Evolutionary conservation across 2,797 vertebrate species (phyloP).

Genomic region (Kryptopterus vitreolus): DNA sequence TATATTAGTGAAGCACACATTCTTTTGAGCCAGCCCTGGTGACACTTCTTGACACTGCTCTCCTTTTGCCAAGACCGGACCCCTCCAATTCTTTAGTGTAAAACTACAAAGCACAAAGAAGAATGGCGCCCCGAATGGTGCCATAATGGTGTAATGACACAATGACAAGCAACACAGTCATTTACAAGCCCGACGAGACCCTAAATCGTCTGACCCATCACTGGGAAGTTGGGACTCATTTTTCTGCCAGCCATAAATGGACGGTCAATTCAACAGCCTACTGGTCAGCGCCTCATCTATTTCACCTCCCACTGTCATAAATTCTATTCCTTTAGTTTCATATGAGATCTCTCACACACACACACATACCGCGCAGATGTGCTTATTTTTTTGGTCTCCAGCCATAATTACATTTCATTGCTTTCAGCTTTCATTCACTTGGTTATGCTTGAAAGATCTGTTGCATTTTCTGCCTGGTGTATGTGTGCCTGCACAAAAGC

Average conservation of each 20-base stretch:
- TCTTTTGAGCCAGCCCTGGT: background rate
- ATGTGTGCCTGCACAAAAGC: constrained; percentile 46
- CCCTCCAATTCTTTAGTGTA: constrained; percentile 45
- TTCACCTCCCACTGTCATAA: constrained; percentile 62
- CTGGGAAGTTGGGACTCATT: constrained; percentile 67
- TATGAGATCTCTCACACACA: constrained; percentile 26
- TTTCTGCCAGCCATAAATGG: constrained; percentile 69
- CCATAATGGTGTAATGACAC: constrained; percentile 69
- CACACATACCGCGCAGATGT: constrained; percentile 42
- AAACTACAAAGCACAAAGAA: constrained; percentile 43
- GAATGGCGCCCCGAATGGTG: constrained; percentile 43
- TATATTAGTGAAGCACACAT: constrained; percentile 32
- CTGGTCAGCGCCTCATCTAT: constrained; percentile 70
- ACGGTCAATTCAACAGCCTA: constrained; percentile 69
- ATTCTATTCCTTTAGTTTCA: constrained; percentile 59
- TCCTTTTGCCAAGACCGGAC: constrained; percentile 17
- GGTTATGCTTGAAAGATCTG: constrained; percentile 56
- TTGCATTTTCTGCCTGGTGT: constrained; percentile 52
- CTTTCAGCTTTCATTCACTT: constrained; percentile 60
- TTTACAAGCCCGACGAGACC: constrained; percentile 70
- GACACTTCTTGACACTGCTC: background rate
- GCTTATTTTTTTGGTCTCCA: constrained; percentile 50
- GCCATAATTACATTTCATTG: constrained; percentile 52
- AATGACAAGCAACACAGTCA: constrained; percentile 61
- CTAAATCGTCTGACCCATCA: constrained; percentile 71